A percentile compares a stretch with the other conserved stretches of the same genome.
Conservation (phyloP, 2,113 vertebrate species). For the Varanus salvator region DNA sequence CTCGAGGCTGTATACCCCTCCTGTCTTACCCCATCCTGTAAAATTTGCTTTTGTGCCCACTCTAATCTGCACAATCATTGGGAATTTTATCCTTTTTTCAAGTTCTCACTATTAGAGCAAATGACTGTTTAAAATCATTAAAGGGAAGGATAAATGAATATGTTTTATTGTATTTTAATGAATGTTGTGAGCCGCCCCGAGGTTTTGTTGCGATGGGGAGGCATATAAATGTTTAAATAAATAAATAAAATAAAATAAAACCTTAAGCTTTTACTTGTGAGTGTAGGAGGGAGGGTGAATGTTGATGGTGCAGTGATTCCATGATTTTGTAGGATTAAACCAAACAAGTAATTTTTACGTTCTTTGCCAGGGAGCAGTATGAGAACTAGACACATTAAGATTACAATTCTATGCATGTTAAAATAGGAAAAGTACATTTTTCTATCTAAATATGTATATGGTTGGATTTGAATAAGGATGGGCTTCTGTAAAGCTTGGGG, state of each 20-base stretch:
- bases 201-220: no score
- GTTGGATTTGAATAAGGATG: neutral
- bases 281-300: neutral
- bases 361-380: neutral
- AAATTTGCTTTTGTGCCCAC: neutral
- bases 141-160: no score
- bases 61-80: conserved; percentile 6
- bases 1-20: no score
- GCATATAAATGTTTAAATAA: no score
- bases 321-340: neutral
- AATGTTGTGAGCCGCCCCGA: no score
- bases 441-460: no score
- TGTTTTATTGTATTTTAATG: no score
- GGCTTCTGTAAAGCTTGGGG: neutral
- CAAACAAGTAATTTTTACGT: neutral
- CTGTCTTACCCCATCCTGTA: neutral
- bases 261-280: conserved; percentile 15
- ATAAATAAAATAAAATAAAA: no score
- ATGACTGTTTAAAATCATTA: neutral
- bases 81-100: conserved; percentile 14
- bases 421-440: no score
- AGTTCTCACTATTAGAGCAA: fast-evolving
- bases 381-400: neutral
- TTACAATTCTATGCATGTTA: no score
- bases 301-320: neutral